Percentiles rank a stretch among this genome's conserved stretches.
phyloP scores from a whole-genome alignment of 2,797 vertebrate species.

The Helostoma temminkii region DNA sequence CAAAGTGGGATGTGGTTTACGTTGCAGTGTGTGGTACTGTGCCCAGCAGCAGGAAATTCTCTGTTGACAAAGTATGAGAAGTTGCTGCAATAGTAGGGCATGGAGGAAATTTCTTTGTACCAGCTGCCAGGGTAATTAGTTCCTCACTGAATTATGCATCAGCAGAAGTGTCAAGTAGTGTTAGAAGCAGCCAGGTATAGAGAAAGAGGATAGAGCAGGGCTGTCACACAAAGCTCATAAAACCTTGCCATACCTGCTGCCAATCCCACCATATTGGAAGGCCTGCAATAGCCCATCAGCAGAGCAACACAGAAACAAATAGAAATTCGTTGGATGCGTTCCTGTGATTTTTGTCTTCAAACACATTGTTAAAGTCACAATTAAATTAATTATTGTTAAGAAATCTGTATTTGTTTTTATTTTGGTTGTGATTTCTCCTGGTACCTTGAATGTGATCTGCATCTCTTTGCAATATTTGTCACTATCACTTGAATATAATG shows the following conservation, averaged over 20 bases:
- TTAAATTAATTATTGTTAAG: no score
- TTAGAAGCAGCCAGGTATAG: constrained; percentile 76
- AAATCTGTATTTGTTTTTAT: no score
- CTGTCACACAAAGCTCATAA: constrained; percentile 66
- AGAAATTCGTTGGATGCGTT: background rate
- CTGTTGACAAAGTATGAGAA: constrained; percentile 71
- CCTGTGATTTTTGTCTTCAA: no score
- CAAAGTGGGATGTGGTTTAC: constrained; percentile 54
- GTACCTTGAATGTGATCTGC: background rate
- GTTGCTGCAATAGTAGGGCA: constrained; percentile 70
- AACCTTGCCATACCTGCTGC: constrained; percentile 43
- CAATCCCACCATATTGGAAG: constrained; percentile 34
- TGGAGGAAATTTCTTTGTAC: constrained; percentile 80
- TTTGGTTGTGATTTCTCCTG: no score
- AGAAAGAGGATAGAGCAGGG: constrained; percentile 61
- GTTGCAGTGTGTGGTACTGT: constrained; percentile 52
- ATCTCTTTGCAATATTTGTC: background rate
- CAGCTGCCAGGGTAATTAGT: constrained; percentile 83
- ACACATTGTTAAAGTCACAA: no score
- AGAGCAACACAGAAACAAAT: constrained; percentile 28
- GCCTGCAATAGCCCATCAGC: constrained; percentile 30
- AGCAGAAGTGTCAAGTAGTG: constrained; percentile 76
- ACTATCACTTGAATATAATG: no score
- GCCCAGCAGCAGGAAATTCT: constrained; percentile 71
- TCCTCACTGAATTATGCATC: constrained; percentile 84